Base-by-base conservation (phyloP, 2,888 invertebrate genomes). In the Nezara viridula region DNA sequence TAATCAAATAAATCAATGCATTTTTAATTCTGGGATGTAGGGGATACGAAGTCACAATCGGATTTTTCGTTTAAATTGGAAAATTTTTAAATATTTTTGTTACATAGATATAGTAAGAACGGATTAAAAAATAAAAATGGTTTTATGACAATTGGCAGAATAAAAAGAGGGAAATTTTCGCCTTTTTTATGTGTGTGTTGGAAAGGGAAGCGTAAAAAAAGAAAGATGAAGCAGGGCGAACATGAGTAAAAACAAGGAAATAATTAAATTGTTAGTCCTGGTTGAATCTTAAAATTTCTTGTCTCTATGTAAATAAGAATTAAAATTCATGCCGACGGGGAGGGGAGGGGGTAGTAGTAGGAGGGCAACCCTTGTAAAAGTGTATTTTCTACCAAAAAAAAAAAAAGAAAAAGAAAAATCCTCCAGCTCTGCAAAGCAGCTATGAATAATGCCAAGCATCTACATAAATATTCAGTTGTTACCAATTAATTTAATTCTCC, bases 401-500 rank as follows among this genome's bases (percentile, higher is more conserved):
- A 55, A n/a, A n/a, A n/a, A n/a, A n/a, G n/a, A n/a, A n/a, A n/a
- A n/a, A n/a, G n/a, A n/a, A n/a, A 49, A 37, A 21, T 10, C 32
- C 50, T 32, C 52, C 21, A n/a, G 19, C 86, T 24, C 32, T n/a
- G 40, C 60, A 40, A 73, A 73, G 66, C 66, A 37, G 66, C 52
- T 60, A 44, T 87, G 90, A 90, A 90, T 90, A 89, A 90, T 89
- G 90, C 88, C 89, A 85, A 85, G 88, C 89, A 89, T 90, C 90
- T 90, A 66, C 90, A 90, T 90, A 89, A 90, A 90, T 90, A 90
- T 90, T 89, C 87, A 90, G 90, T 66, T 55, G 88, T 55, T 73
- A 49, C 85, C 55, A 73, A 89, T 89, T 89, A 81, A 89, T 85
- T 89, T 85, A 89, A 89, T 89, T 89, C 81, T 89, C 85, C 4